Evolutionary conservation across 2,888 invertebrate genomes (phyloP).

Genomic region (Podabrus alpinus): DNA sequence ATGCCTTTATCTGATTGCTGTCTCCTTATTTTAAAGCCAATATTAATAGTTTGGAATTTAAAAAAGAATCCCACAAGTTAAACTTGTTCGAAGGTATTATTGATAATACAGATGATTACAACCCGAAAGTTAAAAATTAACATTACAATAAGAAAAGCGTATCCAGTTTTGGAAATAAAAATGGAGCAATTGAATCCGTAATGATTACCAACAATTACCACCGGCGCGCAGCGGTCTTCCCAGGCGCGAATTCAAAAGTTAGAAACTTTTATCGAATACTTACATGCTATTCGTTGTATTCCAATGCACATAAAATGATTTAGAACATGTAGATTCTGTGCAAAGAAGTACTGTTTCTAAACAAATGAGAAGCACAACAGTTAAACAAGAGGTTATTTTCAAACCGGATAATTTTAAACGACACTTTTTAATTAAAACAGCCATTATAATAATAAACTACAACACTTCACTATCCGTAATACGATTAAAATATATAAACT

Average conservation of each 20-base stretch:
- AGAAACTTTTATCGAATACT: constrained; percentile 47
- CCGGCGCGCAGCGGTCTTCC: background rate
- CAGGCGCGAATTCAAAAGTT: background rate
- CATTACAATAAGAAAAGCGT: background rate
- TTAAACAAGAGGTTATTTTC: constrained; percentile 58
- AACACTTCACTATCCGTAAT: constrained; percentile 19
- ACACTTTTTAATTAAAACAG: constrained; percentile 44
- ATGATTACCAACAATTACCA: background rate
- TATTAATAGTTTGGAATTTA: constrained; percentile 17
- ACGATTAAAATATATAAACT: constrained; percentile 1
- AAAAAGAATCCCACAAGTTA: constrained; percentile 8
- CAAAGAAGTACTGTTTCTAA: constrained; percentile 62
- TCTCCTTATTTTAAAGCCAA: constrained; percentile 21
- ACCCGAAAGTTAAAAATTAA: background rate
- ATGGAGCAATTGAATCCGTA: background rate
- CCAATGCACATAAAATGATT: constrained; percentile 87
- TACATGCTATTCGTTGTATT: constrained; percentile 87
- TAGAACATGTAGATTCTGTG: constrained; percentile 72
- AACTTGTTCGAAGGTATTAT: background rate
- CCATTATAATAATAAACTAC: constrained; percentile 34
- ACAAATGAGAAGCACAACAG: constrained; percentile 60
- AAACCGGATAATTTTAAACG: constrained; percentile 43
- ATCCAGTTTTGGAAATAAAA: background rate
- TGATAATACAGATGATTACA: background rate
- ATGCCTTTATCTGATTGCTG: constrained; percentile 21